Percentiles rank a stretch among this genome's conserved stretches.
phyloP scores from a whole-genome alignment of 2,113 vertebrate genomes.

The Arizona elegans region DNA sequence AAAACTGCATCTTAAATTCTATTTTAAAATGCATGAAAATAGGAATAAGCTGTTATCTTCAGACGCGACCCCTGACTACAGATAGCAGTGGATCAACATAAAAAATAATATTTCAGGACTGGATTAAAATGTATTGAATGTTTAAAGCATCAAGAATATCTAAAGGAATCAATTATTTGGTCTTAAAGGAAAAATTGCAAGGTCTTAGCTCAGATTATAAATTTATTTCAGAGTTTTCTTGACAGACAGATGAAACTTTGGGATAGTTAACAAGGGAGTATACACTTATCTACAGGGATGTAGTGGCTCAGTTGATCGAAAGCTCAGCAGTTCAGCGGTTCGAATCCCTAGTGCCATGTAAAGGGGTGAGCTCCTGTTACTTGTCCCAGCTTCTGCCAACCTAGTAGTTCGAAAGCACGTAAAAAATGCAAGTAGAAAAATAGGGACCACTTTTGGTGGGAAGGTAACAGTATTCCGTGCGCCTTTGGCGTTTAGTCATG shows the following conservation, averaged over 20 bases:
- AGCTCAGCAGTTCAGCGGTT: too few species aligned
- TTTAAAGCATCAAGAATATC: slow-evolving; percentile 35
- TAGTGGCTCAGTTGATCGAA: too few species aligned
- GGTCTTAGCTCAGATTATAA: neutral
- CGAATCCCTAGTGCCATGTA: too few species aligned
- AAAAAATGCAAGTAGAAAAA: too few species aligned
- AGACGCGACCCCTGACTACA: slow-evolving; percentile 32
- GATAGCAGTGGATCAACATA: slow-evolving; percentile 31
- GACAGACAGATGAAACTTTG: neutral
- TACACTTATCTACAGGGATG: neutral
- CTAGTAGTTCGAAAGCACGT: too few species aligned
- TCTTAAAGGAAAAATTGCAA: neutral
- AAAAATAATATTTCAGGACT: slow-evolving; percentile 33
- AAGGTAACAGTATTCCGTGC: too few species aligned
- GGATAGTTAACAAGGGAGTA: neutral
- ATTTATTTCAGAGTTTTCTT: neutral
- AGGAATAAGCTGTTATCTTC: slow-evolving; percentile 33
- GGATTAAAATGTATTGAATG: slow-evolving; percentile 39
- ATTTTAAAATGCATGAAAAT: slow-evolving; percentile 43
- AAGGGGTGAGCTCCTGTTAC: too few species aligned
- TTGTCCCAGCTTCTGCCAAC: too few species aligned
- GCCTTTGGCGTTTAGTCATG: too few species aligned
- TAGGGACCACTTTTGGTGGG: too few species aligned
- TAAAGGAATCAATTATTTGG: slow-evolving; percentile 14
- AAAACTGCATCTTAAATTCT: slow-evolving; percentile 13